These are phyloP conservation scores for Epinephelus fuscoguttatus DNA, from an alignment of 2,113 vertebrate species.

Conservation along the genomic window DNA sequence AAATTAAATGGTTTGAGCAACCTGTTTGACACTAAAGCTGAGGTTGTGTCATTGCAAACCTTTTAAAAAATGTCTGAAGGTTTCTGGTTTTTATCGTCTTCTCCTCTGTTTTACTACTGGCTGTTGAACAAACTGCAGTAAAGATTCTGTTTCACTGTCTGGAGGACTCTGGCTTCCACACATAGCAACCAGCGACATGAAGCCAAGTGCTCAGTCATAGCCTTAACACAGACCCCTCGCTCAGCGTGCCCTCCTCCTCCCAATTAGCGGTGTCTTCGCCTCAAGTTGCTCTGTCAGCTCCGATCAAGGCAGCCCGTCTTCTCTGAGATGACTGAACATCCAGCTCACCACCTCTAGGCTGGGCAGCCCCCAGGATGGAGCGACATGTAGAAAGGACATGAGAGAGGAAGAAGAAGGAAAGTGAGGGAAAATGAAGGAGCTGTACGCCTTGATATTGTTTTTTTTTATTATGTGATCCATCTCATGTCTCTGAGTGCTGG, in stretches of 20 bases:
- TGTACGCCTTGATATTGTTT: no score
- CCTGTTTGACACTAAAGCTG: background rate
- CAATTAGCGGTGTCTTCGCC: constrained; percentile 62
- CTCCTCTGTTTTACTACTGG: background rate
- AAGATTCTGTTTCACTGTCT: background rate
- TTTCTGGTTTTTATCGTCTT: background rate
- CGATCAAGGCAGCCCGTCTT: constrained; percentile 48
- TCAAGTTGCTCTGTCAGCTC: constrained; percentile 56
- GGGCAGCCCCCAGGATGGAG: background rate
- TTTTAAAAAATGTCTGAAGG: background rate
- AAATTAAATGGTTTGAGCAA: no score
- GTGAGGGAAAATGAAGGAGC: background rate
- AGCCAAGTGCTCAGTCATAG: constrained; percentile 15
- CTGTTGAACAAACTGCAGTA: background rate
- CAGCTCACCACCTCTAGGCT: constrained; percentile 31
- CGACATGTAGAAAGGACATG: background rate
- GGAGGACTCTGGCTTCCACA: constrained; percentile 13
- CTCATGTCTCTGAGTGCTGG: background rate
- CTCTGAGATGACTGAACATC: constrained; percentile 50
- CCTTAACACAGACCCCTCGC: background rate
- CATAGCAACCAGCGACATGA: constrained; percentile 24
- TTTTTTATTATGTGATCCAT: background rate
- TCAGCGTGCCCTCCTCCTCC: constrained; percentile 15
- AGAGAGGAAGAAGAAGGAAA: background rate
- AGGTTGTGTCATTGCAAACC: background rate